A percentile compares a stretch with the other conserved stretches of the same genome.
Evolutionary conservation across 2,888 invertebrate species (phyloP).

Genomic region (Danaus chrysippus): DNA sequence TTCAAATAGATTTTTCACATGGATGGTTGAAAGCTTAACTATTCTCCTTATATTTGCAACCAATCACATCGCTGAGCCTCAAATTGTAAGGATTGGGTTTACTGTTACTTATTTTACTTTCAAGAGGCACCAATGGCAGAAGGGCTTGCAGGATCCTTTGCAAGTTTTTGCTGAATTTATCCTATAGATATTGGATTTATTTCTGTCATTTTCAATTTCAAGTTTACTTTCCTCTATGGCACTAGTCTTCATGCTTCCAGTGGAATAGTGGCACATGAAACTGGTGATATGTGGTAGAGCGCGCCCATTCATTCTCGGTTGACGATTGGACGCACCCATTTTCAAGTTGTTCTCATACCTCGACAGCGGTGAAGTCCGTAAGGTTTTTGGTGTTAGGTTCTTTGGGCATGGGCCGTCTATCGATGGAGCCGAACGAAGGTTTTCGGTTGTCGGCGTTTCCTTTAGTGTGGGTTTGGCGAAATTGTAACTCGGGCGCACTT

Average conservation of each 20-base stretch:
- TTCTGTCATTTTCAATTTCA: not conserved
- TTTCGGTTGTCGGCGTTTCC: not conserved
- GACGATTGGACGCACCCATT: constrained; percentile 12
- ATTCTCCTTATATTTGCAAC: too few species aligned
- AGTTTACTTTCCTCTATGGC: not conserved
- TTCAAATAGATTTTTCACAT: too few species aligned
- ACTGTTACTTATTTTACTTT: constrained; percentile 3
- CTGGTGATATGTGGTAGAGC: constrained; percentile 1
- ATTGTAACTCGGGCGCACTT: constrained; percentile 8
- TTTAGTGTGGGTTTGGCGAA: not conserved
- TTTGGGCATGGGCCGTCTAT: constrained; percentile 1
- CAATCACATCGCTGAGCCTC: too few species aligned
- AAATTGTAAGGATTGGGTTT: not conserved
- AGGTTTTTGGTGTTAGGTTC: constrained; percentile 13
- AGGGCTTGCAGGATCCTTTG: not conserved
- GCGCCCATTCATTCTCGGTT: constrained; percentile 16
- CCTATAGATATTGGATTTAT: not conserved
- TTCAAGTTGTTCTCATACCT: constrained; percentile 14
- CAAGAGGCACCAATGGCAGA: not conserved
- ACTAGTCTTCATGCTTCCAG: not conserved
- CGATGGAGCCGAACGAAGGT: not conserved
- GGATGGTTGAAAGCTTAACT: too few species aligned
- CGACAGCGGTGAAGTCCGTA: constrained; percentile 15
- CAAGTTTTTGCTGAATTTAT: not conserved
- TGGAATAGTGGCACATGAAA: constrained; percentile 17